phyloP scores from a whole-genome alignment of 2,797 vertebrate genomes.

The Coendou prehensilis region DNA sequence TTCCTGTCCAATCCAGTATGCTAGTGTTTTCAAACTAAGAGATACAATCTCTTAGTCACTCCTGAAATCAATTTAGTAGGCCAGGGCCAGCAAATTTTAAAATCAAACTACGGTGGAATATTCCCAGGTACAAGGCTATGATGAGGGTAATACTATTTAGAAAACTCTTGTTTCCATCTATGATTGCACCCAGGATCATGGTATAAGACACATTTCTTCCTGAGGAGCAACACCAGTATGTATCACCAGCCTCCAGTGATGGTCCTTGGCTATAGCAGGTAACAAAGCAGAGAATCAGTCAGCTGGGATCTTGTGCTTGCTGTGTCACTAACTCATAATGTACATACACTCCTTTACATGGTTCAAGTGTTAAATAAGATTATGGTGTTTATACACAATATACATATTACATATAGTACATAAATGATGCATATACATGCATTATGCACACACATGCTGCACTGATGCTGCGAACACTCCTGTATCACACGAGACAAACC shows the following conservation, averaged over 20 bases:
- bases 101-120: conserved; percentile 7
- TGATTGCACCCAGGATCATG: not conserved
- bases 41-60: not conserved
- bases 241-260: not conserved
- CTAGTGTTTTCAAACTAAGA: conserved; percentile 11
- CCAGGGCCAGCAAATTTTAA: not conserved
- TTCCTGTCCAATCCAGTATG: not conserved
- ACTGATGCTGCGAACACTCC: not conserved
- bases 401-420: not conserved
- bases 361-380: not conserved
- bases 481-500: not conserved
- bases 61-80: conserved; percentile 6
- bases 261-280: not conserved
- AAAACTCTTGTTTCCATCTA: not conserved
- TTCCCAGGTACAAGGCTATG: not conserved
- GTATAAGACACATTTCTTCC: not conserved
- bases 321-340: not conserved
- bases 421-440: not conserved
- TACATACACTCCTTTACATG: not conserved
- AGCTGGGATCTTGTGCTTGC: not conserved
- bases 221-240: not conserved
- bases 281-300: not conserved
- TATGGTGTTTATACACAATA: not conserved
- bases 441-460: not conserved
- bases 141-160: not conserved